Percentiles rank a stretch among this genome's conserved stretches.
Conservation (phyloP, 2,797 vertebrate species). For the Diplodus sargus region DNA sequence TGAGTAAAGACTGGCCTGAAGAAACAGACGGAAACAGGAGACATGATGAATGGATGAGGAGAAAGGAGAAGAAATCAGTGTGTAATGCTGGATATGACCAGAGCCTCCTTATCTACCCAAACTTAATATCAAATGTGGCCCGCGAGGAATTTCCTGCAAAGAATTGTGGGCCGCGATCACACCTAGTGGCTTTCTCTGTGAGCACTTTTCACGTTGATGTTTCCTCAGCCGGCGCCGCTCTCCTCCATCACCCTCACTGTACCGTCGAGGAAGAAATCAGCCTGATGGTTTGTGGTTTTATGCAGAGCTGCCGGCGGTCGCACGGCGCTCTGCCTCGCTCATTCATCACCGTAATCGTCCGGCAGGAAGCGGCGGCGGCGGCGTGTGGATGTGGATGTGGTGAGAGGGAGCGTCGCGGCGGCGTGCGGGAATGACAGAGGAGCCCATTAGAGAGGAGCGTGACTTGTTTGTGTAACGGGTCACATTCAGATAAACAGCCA, state of each 20-base stretch:
- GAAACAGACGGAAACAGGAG: not conserved
- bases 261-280: slow-evolving; percentile 30
- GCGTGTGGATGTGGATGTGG: slow-evolving; percentile 17
- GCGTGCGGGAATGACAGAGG: slow-evolving; percentile 50
- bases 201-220: slow-evolving; percentile 9
- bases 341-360: slow-evolving; percentile 54
- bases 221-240: slow-evolving; percentile 16
- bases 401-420: not conserved
- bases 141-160: slow-evolving; percentile 14
- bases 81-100: not conserved
- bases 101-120: slow-evolving; percentile 27
- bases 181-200: slow-evolving; percentile 4
- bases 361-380: slow-evolving; percentile 23
- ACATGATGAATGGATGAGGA: not conserved
- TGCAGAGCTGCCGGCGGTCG: slow-evolving; percentile 32
- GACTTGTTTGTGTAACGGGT: slow-evolving; percentile 56
- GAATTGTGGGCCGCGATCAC: slow-evolving; percentile 36
- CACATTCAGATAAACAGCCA: slow-evolving; percentile 31
- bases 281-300: slow-evolving; percentile 26
- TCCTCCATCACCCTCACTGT: slow-evolving; percentile 23
- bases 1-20: not conserved
- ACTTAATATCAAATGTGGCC: slow-evolving; percentile 39
- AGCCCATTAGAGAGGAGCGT: slow-evolving; percentile 51
- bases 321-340: not conserved
- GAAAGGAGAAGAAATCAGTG: not conserved